Percentiles rank a stretch among this genome's conserved stretches.
Conservation (phyloP, 2,113 vertebrate genomes). For the Pseudonaja textilis region DNA sequence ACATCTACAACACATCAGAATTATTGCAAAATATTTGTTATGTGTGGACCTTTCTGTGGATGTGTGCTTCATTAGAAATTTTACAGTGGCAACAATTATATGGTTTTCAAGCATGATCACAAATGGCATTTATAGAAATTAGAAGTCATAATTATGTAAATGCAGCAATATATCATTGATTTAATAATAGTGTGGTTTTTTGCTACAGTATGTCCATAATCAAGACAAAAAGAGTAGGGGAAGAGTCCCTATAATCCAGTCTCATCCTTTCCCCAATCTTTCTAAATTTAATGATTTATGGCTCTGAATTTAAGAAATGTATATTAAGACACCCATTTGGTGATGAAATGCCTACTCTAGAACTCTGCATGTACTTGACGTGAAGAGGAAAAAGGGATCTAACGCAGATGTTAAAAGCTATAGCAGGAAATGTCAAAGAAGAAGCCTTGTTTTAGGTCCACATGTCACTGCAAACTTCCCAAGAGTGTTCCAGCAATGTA, state of each 20-base stretch:
- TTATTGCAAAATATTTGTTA: neutral
- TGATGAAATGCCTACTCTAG: constrained; percentile 1
- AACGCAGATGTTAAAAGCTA: constrained; percentile 48
- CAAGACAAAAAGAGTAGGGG: constrained; percentile 40
- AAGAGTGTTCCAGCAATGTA: constrained; percentile 64
- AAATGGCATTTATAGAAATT: constrained; percentile 44
- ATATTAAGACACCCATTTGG: constrained; percentile 15
- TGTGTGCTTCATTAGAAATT: constrained; percentile 16
- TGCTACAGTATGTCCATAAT: constrained; percentile 36
- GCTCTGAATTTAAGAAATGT: constrained; percentile 22
- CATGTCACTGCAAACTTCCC: constrained; percentile 37
- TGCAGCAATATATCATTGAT: constrained; percentile 36
- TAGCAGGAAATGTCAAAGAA: constrained; percentile 32
- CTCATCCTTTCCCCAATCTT: neutral
- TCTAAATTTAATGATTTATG: constrained; percentile 23
- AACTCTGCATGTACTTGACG: constrained; percentile 13
- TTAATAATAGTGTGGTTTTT: neutral
- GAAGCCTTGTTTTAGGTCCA: constrained; percentile 24
- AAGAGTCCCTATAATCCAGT: constrained; percentile 20
- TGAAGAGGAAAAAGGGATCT: constrained; percentile 3
- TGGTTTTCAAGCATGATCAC: constrained; percentile 18
- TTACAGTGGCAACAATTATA: constrained; percentile 14
- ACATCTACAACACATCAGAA: neutral
- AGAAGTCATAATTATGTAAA: constrained; percentile 46
- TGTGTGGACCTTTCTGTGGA: neutral